Percentiles rank a stretch among this genome's conserved stretches.
phyloP scores from a whole-genome alignment of 2,888 invertebrate genomes.

The Apamea epomidion region DNA sequence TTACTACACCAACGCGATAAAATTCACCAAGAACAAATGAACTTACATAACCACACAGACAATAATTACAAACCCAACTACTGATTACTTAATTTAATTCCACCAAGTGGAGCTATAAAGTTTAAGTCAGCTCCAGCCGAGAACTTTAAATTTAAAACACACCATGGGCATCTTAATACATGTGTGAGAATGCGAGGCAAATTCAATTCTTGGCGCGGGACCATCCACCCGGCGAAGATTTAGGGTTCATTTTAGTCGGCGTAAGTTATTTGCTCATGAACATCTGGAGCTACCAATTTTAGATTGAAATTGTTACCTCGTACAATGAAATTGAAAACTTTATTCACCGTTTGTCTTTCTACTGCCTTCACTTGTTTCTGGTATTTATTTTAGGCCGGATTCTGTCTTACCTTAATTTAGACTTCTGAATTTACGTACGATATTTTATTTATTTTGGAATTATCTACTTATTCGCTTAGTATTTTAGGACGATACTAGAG shows the following conservation, averaged over 20 bases:
- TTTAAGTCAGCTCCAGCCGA: constrained; percentile 51
- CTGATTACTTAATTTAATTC: constrained; percentile 62
- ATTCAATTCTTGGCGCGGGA: constrained; percentile 87
- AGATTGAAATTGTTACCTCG: constrained; percentile 83
- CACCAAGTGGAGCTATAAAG: constrained; percentile 53
- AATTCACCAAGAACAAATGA: constrained; percentile 16
- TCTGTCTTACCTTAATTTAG: constrained; percentile 24
- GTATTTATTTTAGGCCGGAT: constrained; percentile 44
- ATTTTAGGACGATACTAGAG: not conserved
- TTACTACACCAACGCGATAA: not conserved
- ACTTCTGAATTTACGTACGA: not conserved
- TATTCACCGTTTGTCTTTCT: constrained; percentile 64
- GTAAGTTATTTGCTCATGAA: constrained; percentile 87
- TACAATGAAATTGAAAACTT: constrained; percentile 80
- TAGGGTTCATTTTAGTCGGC: constrained; percentile 86
- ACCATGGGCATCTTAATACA: constrained; percentile 68
- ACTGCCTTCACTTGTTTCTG: constrained; percentile 41
- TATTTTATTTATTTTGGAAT: constrained; percentile 8
- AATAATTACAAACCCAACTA: constrained; percentile 58
- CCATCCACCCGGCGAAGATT: constrained; percentile 84
- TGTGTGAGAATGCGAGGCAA: constrained; percentile 78
- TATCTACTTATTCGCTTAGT: not conserved
- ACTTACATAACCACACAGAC: constrained; percentile 27
- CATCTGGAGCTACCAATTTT: constrained; percentile 85
- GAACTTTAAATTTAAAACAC: constrained; percentile 67